A percentile compares a stretch with the other conserved stretches of the same genome.
Conservation (phyloP, 2,888 invertebrate species). For the Amphipyra berbera region DNA sequence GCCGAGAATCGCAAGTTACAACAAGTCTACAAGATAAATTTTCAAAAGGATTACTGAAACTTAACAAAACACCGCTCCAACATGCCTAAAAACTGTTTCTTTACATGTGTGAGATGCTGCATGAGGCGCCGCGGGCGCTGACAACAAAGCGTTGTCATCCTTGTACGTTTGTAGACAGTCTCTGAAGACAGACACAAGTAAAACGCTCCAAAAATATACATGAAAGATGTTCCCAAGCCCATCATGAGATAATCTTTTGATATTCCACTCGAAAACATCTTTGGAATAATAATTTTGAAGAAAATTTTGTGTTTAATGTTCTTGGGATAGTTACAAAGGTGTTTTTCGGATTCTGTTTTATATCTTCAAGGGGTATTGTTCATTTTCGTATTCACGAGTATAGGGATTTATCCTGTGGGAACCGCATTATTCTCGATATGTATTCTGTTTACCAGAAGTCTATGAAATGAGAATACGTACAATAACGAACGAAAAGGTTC, state of each 20-base stretch:
- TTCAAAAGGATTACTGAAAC: constrained; percentile 24
- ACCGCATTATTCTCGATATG: constrained; percentile 16
- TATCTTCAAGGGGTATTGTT: constrained; percentile 24
- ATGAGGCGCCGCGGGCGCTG: constrained; percentile 31
- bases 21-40: constrained; percentile 6
- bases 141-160: constrained; percentile 52
- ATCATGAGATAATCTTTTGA: constrained; percentile 42
- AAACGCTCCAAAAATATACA: constrained; percentile 31
- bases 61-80: constrained; percentile 18
- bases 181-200: constrained; percentile 34
- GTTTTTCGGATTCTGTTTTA: constrained; percentile 34
- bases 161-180: constrained; percentile 23
- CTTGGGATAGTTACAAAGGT: constrained; percentile 40
- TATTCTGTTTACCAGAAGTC: constrained; percentile 6
- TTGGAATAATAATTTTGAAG: constrained; percentile 41
- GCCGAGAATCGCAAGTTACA: background rate
- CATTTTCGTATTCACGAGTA: constrained; percentile 24
- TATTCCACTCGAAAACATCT: constrained; percentile 31
- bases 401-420: constrained; percentile 11
- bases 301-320: constrained; percentile 40
- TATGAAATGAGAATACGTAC: constrained; percentile 4
- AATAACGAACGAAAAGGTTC: too few species aligned
- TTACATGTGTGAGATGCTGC: constrained; percentile 23
- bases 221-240: constrained; percentile 26
- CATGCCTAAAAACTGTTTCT: constrained; percentile 38